Evolutionary conservation across 2,888 invertebrate genomes (phyloP).

Genomic region (Eupithecia dodoneata): DNA sequence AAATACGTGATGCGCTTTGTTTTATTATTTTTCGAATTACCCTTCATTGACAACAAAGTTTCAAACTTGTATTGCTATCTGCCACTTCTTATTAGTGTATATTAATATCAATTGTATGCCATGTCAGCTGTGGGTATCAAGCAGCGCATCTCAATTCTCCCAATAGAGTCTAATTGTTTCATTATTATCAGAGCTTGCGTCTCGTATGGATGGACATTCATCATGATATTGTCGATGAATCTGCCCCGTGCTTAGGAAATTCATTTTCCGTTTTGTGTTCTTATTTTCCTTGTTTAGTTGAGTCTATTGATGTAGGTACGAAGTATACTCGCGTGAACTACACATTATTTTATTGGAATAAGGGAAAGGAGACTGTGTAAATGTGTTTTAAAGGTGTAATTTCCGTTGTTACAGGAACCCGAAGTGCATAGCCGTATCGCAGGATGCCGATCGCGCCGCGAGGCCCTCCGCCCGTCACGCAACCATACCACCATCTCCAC

Average conservation of each 20-base stretch:
- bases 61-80: background rate
- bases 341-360: background rate
- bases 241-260: background rate
- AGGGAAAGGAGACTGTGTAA: background rate
- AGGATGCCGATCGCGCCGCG: constrained; percentile 84
- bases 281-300: background rate
- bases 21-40: background rate
- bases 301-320: background rate
- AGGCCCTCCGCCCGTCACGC: constrained; percentile 81
- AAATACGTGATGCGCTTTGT: background rate
- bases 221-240: constrained; percentile 1
- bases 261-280: background rate
- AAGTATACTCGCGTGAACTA: background rate
- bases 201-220: constrained; percentile 34
- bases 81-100: constrained; percentile 13
- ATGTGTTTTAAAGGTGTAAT: constrained; percentile 7
- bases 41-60: background rate
- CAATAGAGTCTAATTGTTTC: constrained; percentile 76
- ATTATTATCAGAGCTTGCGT: constrained; percentile 65
- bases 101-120: constrained; percentile 41
- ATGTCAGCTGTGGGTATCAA: constrained; percentile 56
- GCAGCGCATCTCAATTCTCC: constrained; percentile 74
- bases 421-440: constrained; percentile 69
- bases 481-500: constrained; percentile 77
- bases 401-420: constrained; percentile 72